Conservation (phyloP, 2,888 invertebrate species). For the Pemphredon lugubris region DNA sequence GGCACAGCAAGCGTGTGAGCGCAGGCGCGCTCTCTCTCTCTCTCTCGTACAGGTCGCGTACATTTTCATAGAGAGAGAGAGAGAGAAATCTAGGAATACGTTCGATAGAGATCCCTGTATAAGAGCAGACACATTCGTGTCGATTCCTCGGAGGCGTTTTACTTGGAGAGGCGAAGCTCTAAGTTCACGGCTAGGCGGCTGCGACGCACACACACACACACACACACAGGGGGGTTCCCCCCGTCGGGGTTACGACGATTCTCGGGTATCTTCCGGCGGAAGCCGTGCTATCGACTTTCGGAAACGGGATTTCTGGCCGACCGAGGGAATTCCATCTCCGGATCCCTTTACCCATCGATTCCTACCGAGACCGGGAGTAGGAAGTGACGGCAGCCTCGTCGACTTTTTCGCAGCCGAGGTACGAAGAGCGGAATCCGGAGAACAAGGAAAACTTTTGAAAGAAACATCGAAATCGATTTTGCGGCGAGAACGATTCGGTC, state of each 20-base stretch:
- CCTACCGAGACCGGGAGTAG: conserved; percentile 12
- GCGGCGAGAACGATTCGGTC: neutral
- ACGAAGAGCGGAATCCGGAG: neutral
- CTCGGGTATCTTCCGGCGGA: conserved; percentile 33
- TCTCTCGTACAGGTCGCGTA: too few species aligned
- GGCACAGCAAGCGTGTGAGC: conserved; percentile 17
- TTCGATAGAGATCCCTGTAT: too few species aligned
- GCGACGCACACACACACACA: too few species aligned
- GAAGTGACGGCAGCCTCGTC: conserved; percentile 17
- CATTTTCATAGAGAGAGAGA: too few species aligned
- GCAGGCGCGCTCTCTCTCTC: too few species aligned
- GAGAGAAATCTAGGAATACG: too few species aligned
- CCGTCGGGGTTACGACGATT: conserved; percentile 14
- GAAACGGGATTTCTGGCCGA: conserved; percentile 49
- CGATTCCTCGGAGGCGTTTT: too few species aligned
- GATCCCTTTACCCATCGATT: conserved; percentile 47
- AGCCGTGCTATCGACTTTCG: conserved; percentile 39
- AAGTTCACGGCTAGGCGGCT: conserved; percentile 1
- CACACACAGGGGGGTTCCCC: too few species aligned
- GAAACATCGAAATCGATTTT: conserved; percentile 3
- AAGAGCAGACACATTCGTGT: too few species aligned
- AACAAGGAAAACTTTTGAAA: conserved; percentile 2
- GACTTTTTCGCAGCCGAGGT: neutral
- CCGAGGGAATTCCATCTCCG: conserved; percentile 47
- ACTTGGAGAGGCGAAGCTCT: neutral